Base-by-base conservation (phyloP, 1,140 invertebrate genomes). In the Thalassaphorura encarpata region DNA sequence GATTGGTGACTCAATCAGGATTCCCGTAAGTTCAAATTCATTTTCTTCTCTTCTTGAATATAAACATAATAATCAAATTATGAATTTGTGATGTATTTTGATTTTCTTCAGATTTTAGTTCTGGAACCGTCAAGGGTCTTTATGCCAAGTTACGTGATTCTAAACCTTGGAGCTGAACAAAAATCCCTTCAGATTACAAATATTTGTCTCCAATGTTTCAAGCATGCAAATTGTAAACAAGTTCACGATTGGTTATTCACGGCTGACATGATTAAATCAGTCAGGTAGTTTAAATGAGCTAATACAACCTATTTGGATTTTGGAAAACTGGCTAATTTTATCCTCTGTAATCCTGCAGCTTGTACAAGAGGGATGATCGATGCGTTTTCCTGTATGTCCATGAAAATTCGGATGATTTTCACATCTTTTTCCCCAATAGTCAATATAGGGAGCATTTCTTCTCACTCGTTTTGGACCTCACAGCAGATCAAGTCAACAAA, bases 331-430 rank as follows among this genome's bases (percentile, higher is more conserved):
- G 8, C 59, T 36, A 26, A 4, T 49, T 45, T 54, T 52, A 64
- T 56, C 62, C 67, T 58, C 65, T 67, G n/a, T n/a, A n/a, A n/a
- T n/a, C n/a, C n/a, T 73, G 39, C 68, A 85, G 88, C 70, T 75
- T 95, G 41, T 98, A 97, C 71, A 97, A 97, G 71, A 78, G 93
- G 49, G 95, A 99, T 71, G 89, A 94, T 68, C 76, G 94, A 15
- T 96, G 93, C 54, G 77, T 98, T 1, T 98, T 97, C 72, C 76
- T 99, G 0, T 99, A 99, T 71, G 95, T 99, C 23, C 88, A 95
- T 70, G 87, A 97, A 69, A 97, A 97, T 68, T 97, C 92, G 6
- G 92, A 97, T 69, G 94, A 97, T 75, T 99, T 99, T 75, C 95
- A 99, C 80, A 94, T 99, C 74, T 97, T 88, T 70, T 87, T 99